phyloP scores from a whole-genome alignment of 2,888 invertebrate species.

The Torymus auratus region DNA sequence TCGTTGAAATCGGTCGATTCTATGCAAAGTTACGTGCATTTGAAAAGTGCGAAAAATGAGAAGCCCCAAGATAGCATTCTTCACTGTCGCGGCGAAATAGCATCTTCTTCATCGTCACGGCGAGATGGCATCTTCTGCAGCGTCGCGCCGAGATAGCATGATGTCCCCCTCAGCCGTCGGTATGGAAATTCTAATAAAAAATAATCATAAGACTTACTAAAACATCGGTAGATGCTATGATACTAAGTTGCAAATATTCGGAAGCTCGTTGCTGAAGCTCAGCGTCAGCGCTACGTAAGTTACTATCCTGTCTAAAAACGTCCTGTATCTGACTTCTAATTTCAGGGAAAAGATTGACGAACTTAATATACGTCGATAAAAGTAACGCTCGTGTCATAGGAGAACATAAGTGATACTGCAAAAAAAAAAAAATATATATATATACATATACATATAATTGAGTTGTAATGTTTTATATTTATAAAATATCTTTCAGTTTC shows the following conservation, averaged over 20 bases:
- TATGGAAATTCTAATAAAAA: slow-evolving; percentile 1
- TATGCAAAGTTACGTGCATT: too few relatives aligned
- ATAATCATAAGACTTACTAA: slow-evolving; percentile 78
- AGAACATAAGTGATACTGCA: slow-evolving; percentile 94
- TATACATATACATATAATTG: slow-evolving; percentile 25
- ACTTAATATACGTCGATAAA: slow-evolving; percentile 98
- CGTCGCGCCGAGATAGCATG: too few relatives aligned
- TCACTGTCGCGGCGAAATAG: too few relatives aligned
- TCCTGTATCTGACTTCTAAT: slow-evolving; percentile 97
- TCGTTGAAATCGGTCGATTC: too few relatives aligned
- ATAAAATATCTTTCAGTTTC: not conserved
- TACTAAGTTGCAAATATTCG: slow-evolving; percentile 97
- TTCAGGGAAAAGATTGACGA: slow-evolving; percentile 99
- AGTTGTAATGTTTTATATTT: not conserved
- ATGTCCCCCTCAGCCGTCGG: too few relatives aligned
- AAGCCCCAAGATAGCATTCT: too few relatives aligned
- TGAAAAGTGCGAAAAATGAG: too few relatives aligned
- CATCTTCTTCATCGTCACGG: too few relatives aligned
- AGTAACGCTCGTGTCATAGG: slow-evolving; percentile 97
- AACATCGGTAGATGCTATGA: slow-evolving; percentile 97
- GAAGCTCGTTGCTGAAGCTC: slow-evolving; percentile 98
- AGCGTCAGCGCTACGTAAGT: slow-evolving; percentile 97
- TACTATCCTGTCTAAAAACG: slow-evolving; percentile 95
- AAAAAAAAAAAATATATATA: too few relatives aligned
- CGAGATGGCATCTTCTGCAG: too few relatives aligned